Evolutionary conservation across 2,797 vertebrate species (phyloP).

Genomic region (Poecilia wingei): DNA sequence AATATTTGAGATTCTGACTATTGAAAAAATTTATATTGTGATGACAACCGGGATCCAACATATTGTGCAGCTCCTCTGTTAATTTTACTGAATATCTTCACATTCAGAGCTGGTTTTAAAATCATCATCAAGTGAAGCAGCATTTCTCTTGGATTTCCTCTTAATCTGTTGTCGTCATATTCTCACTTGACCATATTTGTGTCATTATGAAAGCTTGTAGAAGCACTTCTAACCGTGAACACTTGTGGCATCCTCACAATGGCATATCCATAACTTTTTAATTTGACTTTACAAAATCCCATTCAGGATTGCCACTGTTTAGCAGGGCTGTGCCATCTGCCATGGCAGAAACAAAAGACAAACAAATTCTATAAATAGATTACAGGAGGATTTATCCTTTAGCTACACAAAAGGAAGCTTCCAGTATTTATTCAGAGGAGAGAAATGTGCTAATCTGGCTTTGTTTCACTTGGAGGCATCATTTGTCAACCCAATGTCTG

Average conservation of each 20-base stretch:
- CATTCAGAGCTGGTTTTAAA: not conserved
- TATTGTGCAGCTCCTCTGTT: not conserved
- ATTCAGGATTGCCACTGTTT: conserved; percentile 40
- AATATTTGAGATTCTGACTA: not conserved
- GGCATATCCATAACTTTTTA: conserved; percentile 52
- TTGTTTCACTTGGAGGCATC: conserved; percentile 69
- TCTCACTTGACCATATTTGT: conserved; percentile 30
- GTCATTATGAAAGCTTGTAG: conserved; percentile 37
- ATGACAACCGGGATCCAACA: not conserved
- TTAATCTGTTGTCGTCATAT: conserved; percentile 33
- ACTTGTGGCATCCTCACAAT: conserved; percentile 41
- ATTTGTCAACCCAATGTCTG: conserved; percentile 52
- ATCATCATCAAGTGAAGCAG: not conserved
- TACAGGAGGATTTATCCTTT: conserved; percentile 61
- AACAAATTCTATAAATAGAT: conserved; percentile 74
- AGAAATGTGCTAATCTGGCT: conserved; percentile 73
- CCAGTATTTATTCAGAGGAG: conserved; percentile 59
- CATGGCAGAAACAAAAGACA: conserved; percentile 55
- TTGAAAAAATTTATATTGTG: not conserved
- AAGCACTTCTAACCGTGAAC: conserved; percentile 38
- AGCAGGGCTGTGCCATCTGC: conserved; percentile 57
- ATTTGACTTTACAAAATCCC: conserved; percentile 54
- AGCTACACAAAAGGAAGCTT: conserved; percentile 55
- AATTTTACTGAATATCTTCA: not conserved
- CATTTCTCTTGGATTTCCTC: conserved; percentile 30